phyloP scores from a whole-genome alignment of 2,888 invertebrate species.

The Stegana nigrithorax region DNA sequence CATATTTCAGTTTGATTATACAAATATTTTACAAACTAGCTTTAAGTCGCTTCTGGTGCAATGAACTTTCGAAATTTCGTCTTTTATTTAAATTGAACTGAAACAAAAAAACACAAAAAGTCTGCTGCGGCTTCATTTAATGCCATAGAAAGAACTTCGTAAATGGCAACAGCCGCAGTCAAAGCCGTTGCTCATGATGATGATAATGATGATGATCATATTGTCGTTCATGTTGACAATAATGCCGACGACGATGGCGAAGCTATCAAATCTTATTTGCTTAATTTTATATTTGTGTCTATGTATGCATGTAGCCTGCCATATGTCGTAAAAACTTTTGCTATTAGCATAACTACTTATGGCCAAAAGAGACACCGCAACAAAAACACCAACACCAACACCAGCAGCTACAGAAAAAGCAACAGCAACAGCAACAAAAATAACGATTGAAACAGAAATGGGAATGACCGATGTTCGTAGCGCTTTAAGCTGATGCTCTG shows the following conservation, averaged over 20 bases:
- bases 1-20: too few relatives aligned
- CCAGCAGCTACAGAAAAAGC: too few relatives aligned
- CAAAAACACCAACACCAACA: slow-evolving; percentile 2
- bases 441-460: too few relatives aligned
- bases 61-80: not conserved
- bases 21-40: too few relatives aligned
- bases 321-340: slow-evolving; percentile 25
- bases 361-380: too few relatives aligned
- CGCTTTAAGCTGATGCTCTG: too few relatives aligned
- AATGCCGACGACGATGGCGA: slow-evolving; percentile 33
- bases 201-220: not conserved
- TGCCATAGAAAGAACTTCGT: too few relatives aligned
- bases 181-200: not conserved
- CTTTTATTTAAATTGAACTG: slow-evolving; percentile 8
- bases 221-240: not conserved
- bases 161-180: slow-evolving; percentile 3
- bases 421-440: too few relatives aligned
- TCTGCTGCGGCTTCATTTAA: too few relatives aligned
- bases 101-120: not conserved
- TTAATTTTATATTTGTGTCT: too few relatives aligned
- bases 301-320: slow-evolving; percentile 55
- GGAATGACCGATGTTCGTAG: slow-evolving; percentile 12
- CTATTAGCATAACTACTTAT: slow-evolving; percentile 24
- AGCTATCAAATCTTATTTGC: slow-evolving; percentile 51
- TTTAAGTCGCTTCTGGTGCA: too few relatives aligned